phyloP scores from a whole-genome alignment of 1,140 invertebrate genomes.

The Cherax destructor region DNA sequence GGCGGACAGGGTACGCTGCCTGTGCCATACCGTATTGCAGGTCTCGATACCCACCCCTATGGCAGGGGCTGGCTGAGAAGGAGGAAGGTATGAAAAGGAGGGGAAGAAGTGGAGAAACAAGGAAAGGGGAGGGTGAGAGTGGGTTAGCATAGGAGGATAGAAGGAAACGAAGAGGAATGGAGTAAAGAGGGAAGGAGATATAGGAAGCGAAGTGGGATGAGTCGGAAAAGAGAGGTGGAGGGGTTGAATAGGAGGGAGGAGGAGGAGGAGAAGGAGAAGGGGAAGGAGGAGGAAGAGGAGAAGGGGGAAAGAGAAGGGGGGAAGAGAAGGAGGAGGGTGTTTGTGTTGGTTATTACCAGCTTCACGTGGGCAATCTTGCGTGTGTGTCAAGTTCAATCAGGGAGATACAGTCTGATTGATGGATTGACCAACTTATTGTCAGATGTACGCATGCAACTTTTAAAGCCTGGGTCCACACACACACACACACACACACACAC shows the following conservation, averaged over 20 bases:
- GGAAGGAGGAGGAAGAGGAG: too few species aligned
- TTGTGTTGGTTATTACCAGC: neutral
- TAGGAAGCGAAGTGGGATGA: too few species aligned
- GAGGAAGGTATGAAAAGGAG: neutral
- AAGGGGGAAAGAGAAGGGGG: too few species aligned
- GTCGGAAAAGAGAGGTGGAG: too few species aligned
- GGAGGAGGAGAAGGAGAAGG: too few species aligned
- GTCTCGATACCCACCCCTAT: neutral
- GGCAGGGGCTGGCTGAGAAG: neutral
- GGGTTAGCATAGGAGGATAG: neutral
- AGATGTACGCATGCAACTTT: neutral
- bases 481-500: slow-evolving; percentile 23
- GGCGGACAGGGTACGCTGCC: neutral
- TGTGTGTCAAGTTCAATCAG: neutral
- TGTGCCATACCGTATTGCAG: neutral
- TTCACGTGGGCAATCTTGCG: neutral
- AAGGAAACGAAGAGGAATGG: neutral
- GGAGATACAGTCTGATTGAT: neutral
- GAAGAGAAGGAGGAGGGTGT: neutral
- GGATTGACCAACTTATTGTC: neutral
- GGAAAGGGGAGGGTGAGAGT: neutral
- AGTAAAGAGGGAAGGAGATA: too few species aligned
- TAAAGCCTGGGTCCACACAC: neutral
- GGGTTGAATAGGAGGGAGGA: too few species aligned
- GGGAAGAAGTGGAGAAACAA: too few species aligned